phyloP scores from a whole-genome alignment of 2,888 invertebrate genomes.

The Cloeon dipterum region DNA sequence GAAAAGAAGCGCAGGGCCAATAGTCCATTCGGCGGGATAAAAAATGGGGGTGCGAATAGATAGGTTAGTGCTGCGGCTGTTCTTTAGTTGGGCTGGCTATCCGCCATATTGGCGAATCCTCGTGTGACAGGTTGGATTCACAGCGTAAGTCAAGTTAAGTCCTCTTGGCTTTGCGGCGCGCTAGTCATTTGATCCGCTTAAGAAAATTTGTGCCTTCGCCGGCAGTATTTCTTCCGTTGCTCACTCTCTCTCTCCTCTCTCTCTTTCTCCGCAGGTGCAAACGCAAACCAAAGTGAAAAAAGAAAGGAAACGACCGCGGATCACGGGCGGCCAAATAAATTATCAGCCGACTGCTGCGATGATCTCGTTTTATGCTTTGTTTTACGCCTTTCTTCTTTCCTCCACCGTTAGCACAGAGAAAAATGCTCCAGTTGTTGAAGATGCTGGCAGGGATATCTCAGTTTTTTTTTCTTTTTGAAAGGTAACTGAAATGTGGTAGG shows the following conservation, averaged over 20 bases:
- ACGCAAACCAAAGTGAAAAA: background rate
- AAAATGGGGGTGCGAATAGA: background rate
- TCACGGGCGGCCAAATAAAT: background rate
- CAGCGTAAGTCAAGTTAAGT: slow-evolving; percentile 6
- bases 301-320: background rate
- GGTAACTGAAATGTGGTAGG: too few species aligned
- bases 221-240: too few species aligned
- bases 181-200: slow-evolving; percentile 6
- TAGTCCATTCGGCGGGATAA: background rate
- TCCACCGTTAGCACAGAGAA: too few species aligned
- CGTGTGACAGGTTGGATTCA: slow-evolving; percentile 6
- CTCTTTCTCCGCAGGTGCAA: too few species aligned
- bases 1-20: background rate
- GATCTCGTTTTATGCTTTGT: background rate
- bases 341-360: background rate
- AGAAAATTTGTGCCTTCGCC: slow-evolving; percentile 6
- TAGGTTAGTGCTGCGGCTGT: background rate
- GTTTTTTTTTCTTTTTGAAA: too few species aligned
- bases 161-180: slow-evolving; percentile 5
- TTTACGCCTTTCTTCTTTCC: too few species aligned
- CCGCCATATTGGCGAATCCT: slow-evolving; percentile 1
- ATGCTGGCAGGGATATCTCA: too few species aligned
- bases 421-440: too few species aligned
- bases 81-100: too few species aligned
- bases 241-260: too few species aligned